These are phyloP conservation scores for Cephus nigrinus DNA, from an alignment of 2,888 invertebrate genomes.

Conservation along the genomic window DNA sequence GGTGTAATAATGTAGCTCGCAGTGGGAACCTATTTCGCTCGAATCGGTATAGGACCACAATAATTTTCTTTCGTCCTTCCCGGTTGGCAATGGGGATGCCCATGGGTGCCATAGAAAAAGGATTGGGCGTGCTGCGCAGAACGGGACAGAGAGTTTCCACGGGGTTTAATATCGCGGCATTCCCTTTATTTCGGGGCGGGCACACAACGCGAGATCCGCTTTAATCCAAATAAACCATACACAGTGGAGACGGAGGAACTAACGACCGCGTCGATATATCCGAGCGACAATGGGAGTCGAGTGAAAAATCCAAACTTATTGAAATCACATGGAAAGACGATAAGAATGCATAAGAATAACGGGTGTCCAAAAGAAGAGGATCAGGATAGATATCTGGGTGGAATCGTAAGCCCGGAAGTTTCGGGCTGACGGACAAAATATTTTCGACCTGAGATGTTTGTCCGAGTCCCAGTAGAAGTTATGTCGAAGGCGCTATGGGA, in stretches of 20 bases:
- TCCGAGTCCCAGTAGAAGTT: conserved; percentile 34
- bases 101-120: conserved; percentile 14
- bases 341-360: no score
- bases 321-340: no score
- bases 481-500: conserved; percentile 27
- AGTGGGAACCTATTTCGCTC: not conserved
- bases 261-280: not conserved
- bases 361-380: no score
- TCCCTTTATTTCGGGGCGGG: conserved; percentile 57
- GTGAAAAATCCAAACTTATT: no score
- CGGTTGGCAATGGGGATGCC: not conserved
- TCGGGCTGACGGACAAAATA: conserved; percentile 32
- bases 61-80: conserved; percentile 3
- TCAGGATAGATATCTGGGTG: no score
- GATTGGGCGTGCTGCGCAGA: conserved; percentile 16
- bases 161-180: conserved; percentile 56
- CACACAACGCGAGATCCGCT: conserved; percentile 53
- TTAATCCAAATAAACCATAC: conserved; percentile 59
- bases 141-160: conserved; percentile 25
- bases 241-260: conserved; percentile 17
- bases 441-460: conserved; percentile 43
- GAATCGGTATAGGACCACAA: not conserved
- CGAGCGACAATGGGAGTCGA: not conserved
- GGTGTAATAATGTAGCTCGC: no score
- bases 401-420: conserved; percentile 1